Conservation (phyloP, 2,888 invertebrate species). For the Sympetrum striolatum region DNA sequence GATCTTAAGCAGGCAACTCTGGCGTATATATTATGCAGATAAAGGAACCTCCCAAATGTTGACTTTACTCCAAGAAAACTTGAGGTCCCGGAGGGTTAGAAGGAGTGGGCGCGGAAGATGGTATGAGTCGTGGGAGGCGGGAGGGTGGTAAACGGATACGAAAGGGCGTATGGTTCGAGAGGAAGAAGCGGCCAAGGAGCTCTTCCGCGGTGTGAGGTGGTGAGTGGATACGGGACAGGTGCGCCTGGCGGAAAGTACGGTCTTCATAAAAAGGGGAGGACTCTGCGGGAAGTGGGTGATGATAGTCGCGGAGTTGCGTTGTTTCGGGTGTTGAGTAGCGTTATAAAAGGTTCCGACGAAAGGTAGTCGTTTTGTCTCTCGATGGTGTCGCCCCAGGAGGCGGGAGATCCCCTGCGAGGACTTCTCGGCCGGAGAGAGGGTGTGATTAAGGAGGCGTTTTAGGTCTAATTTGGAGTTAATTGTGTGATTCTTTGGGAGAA, state of each 20-base stretch:
- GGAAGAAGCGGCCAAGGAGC: background rate
- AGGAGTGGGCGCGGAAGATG: background rate
- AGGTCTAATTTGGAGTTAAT: background rate
- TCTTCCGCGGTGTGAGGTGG: background rate
- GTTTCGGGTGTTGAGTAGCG: background rate
- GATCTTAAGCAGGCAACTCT: constrained; percentile 18
- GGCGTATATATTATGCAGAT: constrained; percentile 41
- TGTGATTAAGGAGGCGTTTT: background rate
- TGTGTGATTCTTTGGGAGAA: background rate
- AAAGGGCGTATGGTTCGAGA: background rate
- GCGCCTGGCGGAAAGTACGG: background rate
- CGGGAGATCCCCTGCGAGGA: background rate
- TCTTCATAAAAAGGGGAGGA: background rate
- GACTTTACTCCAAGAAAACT: constrained; percentile 30
- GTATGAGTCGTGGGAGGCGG: background rate
- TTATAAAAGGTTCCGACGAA: background rate
- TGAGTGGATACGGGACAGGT: background rate
- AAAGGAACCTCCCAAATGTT: constrained; percentile 43
- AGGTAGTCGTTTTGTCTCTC: background rate
- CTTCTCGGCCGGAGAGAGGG: background rate
- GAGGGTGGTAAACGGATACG: background rate
- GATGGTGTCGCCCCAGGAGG: background rate
- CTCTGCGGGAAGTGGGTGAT: background rate
- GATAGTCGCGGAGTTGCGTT: background rate
- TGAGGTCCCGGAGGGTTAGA: background rate